A percentile compares a stretch with the other conserved stretches of the same genome.
These are phyloP conservation scores for Diaperis boleti DNA, from an alignment of 2,888 invertebrate species.

Conservation along the genomic window DNA sequence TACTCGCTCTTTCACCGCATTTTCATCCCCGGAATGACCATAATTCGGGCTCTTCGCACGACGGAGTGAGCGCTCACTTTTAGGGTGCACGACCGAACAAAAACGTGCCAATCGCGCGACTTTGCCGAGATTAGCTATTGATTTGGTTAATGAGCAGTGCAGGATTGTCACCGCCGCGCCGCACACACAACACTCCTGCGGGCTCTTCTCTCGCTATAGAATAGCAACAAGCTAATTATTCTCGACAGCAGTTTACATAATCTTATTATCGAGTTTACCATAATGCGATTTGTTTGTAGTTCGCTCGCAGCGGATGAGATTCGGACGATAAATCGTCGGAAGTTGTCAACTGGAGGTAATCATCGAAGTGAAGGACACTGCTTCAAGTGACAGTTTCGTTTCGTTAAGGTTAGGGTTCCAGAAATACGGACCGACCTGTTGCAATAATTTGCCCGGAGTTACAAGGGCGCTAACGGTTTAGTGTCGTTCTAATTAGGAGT, in stretches of 20 bases:
- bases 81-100: background rate
- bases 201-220: background rate
- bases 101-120: slow-evolving; percentile 8
- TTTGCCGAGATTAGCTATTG: slow-evolving; percentile 29
- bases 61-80: background rate
- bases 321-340: slow-evolving; percentile 6
- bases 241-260: slow-evolving; percentile 35
- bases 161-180: slow-evolving; percentile 14
- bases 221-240: slow-evolving; percentile 40
- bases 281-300: slow-evolving; percentile 37
- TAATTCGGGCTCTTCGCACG: too few species aligned
- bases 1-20: too few species aligned
- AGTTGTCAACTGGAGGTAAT: too few species aligned
- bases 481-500: slow-evolving; percentile 15
- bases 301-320: slow-evolving; percentile 23
- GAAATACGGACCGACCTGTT: slow-evolving; percentile 30
- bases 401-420: too few species aligned
- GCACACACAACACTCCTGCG: slow-evolving; percentile 1
- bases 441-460: slow-evolving; percentile 8
- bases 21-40: too few species aligned
- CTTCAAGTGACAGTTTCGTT: background rate
- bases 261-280: slow-evolving; percentile 36
- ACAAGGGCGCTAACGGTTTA: background rate
- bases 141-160: slow-evolving; percentile 32
- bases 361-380: too few species aligned